Percentiles rank a stretch among this genome's conserved stretches.
phyloP scores from a whole-genome alignment of 2,797 vertebrate species.

The Onychomys leucogaster region DNA sequence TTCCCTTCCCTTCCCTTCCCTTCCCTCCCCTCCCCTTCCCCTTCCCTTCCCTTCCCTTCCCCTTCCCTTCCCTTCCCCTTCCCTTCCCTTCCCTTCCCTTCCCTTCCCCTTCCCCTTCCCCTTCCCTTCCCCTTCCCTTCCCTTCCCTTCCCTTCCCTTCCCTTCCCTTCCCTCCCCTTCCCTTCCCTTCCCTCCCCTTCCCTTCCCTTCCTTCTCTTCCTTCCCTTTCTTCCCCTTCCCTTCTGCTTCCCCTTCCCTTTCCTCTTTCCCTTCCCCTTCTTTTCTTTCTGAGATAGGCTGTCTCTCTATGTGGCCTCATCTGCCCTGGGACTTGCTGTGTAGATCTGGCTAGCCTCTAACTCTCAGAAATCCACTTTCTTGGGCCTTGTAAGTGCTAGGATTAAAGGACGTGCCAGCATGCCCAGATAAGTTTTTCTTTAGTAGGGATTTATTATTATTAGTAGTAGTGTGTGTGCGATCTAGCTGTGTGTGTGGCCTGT shows the following conservation, averaged over 20 bases:
- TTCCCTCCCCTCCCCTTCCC: too few species aligned
- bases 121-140: too few species aligned
- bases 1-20: too few species aligned
- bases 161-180: accelerated
- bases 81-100: too few species aligned
- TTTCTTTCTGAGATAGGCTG: not conserved
- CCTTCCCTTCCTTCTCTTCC: not conserved
- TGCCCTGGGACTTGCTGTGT: not conserved
- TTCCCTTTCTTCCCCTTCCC: too few species aligned
- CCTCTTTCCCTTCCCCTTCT: not conserved
- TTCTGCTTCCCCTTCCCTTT: too few species aligned
- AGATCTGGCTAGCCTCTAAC: not conserved
- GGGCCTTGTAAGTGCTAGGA: too few species aligned
- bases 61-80: accelerated
- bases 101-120: too few species aligned
- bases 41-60: too few species aligned
- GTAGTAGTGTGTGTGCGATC: not conserved
- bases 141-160: too few species aligned
- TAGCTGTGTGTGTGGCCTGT: not conserved
- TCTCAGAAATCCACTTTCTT: not conserved
- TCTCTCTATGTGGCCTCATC: not conserved
- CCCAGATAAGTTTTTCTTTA: not conserved
- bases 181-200: too few species aligned
- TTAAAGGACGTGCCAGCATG: not conserved
- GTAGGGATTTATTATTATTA: not conserved